Conservation (phyloP, 2,113 vertebrate genomes). For the Vireo altiloquus region DNA sequence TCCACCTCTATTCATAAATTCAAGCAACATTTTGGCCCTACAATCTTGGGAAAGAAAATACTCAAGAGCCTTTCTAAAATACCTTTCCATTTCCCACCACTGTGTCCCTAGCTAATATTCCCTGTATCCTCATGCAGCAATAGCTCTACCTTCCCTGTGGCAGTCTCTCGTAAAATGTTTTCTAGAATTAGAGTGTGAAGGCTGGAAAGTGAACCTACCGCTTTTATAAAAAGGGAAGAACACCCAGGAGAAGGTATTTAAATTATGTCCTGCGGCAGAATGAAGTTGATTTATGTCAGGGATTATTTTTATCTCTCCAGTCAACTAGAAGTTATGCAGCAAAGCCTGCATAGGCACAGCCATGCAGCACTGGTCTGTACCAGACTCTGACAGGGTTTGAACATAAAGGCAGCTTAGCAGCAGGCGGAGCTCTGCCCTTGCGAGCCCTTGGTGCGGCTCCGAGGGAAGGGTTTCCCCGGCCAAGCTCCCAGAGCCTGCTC, state of each 20-base stretch:
- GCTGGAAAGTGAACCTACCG: neutral
- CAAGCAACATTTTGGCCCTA: neutral
- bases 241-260: constrained; percentile 42
- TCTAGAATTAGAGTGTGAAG: neutral
- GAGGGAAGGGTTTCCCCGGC: neutral
- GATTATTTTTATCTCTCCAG: constrained; percentile 57
- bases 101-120: neutral
- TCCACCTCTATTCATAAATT: neutral
- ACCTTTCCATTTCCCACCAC: neutral
- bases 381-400: neutral
- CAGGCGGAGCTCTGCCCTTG: neutral
- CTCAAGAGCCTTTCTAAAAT: neutral
- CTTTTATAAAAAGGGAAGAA: neutral
- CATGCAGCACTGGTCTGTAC: neutral
- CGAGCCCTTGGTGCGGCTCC: neutral
- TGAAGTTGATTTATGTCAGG: constrained; percentile 38
- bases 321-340: constrained; percentile 16
- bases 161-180: neutral
- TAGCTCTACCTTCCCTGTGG: neutral
- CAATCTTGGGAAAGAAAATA: neutral
- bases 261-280: constrained; percentile 24
- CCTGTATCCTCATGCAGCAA: neutral
- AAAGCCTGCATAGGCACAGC: neutral
- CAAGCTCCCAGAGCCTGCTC: neutral
- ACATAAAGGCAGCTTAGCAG: neutral